Percentiles rank a stretch among this genome's conserved stretches.
phyloP scores from a whole-genome alignment of 2,888 invertebrate genomes.

The Lasioglossum calceatum region DNA sequence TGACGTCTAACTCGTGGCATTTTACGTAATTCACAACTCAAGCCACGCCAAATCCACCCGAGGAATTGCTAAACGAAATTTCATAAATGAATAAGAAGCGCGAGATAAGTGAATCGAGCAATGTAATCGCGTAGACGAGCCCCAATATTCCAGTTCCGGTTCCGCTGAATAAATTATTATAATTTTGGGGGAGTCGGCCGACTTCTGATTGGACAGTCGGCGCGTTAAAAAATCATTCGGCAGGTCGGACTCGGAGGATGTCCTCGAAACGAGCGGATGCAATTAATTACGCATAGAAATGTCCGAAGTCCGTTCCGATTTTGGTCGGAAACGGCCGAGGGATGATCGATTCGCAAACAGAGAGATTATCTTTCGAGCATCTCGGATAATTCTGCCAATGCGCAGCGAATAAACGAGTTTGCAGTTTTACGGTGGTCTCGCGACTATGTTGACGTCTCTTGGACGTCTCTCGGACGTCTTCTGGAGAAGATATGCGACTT shows the following conservation, averaged over 20 bases:
- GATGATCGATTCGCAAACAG: not conserved
- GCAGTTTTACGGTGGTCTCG: not conserved
- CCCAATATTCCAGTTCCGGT: not conserved
- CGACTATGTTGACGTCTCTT: not conserved
- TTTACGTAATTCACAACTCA: no score
- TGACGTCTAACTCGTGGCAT: not conserved
- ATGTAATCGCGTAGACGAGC: not conserved
- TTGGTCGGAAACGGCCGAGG: not conserved
- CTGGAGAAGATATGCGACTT: not conserved
- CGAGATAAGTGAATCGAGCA: not conserved
- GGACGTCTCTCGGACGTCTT: not conserved
- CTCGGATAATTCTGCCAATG: not conserved
- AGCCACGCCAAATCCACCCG: not conserved
- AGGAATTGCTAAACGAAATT: not conserved
- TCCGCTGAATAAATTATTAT: not conserved
- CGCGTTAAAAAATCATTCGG: slow-evolving; percentile 1
- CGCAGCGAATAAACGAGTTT: not conserved
- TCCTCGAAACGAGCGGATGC: not conserved
- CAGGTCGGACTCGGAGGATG: not conserved
- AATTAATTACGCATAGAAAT: not conserved
- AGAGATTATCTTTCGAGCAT: not conserved
- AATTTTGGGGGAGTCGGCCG: not conserved
- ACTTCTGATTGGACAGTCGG: not conserved
- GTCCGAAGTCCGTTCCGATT: not conserved
- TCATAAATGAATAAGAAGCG: not conserved